Evolutionary conservation across 2,113 vertebrate genomes (phyloP).

Genomic region (Phaethornis superciliosus): DNA sequence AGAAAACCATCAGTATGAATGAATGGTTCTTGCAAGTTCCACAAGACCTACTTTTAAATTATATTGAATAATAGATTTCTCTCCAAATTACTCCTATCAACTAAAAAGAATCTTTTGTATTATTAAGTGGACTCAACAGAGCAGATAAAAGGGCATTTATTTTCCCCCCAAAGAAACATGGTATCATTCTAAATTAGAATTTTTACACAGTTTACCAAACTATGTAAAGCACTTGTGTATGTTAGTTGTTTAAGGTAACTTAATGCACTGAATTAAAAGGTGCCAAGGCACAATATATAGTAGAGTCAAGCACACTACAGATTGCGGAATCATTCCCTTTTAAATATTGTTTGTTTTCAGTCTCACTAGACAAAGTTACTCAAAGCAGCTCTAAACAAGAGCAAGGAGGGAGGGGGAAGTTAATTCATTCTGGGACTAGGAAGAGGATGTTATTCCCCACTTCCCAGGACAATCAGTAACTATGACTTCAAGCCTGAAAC

Average conservation of each 20-base stretch:
- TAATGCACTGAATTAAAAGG: not conserved
- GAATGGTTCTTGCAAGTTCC: slow-evolving; percentile 7
- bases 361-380: not conserved
- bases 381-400: not conserved
- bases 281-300: not conserved
- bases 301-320: not conserved
- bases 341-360: not conserved
- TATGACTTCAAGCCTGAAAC: not conserved
- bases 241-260: not conserved
- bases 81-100: not conserved
- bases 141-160: not conserved
- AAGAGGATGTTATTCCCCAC: not conserved
- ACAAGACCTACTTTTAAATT: not conserved
- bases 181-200: not conserved
- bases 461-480: not conserved
- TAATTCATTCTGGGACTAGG: not conserved
- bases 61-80: not conserved
- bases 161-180: not conserved
- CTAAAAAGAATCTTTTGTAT: not conserved
- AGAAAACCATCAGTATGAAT: not conserved
- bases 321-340: not conserved
- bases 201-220: not conserved
- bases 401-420: rapidly evolving
- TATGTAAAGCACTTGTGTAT: not conserved
- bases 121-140: not conserved